Evolutionary conservation across 2,113 vertebrate genomes (phyloP), one percentile per base, ranked within the genome.

Genomic region (Leiothrix lutea): DNA sequence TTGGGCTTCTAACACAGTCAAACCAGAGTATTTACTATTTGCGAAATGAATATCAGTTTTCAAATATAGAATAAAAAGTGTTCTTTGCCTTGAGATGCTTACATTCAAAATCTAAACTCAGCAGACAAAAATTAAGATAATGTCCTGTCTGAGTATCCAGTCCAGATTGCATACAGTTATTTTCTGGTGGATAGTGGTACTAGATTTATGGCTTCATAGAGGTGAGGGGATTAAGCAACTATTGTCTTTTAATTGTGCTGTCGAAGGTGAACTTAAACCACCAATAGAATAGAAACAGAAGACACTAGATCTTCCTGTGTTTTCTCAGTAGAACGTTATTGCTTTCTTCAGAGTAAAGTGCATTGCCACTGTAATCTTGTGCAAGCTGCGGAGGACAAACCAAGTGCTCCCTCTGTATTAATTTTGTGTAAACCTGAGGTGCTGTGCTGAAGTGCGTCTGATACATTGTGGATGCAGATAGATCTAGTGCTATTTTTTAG

Each of bases 211-310:
- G n/a, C 36, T 88, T 95, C 71, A 38, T 47, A 86, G 82, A 92
- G 38, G 29, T 91, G 38, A 96, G 83, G 29, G 75, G 56, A 88
- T 97, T 96, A 94, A 95, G 80, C 73, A 96, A 82, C 81, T 96
- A 86, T 90, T 94, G 57, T 85, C 81, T 94, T 87, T 96, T 94
- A 91, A 89, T 58, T 82, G 42, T 75, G 47, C 70, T 90, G 80
- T 95, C 94, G 90, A 53, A 81, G 58, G 58, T 65, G 94, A 97
- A 91, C 90, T 94, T 83, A 95, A 94, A 74, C 65, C 67, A 94
- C 88, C 77, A 94, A 40, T 57, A 83, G 91, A 93, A 80, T 45
- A 80, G 56, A 36, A 91, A 53, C 14, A 42, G 53, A 93, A 92
- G 58, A 60, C 79, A 48, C 26, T 51, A 65, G 31, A 73, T 90